Conservation (phyloP, 2,113 vertebrate genomes). For the Hypocryptadius cinnamomeus region DNA sequence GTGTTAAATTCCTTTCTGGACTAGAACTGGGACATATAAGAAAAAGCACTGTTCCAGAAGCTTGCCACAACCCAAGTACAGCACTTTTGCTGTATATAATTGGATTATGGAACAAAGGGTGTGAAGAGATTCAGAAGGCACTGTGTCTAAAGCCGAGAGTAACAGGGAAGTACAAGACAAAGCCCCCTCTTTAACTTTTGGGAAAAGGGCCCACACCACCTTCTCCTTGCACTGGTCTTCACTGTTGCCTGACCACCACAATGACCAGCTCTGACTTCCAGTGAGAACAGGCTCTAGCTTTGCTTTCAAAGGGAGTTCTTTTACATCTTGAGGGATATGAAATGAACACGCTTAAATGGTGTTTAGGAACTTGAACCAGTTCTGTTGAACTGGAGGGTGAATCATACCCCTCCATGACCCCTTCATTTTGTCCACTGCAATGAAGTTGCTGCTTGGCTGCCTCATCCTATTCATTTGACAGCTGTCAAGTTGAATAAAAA, state of each 20-base stretch:
- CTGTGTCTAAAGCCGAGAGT: background rate
- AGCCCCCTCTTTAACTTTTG: background rate
- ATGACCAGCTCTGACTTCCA: background rate
- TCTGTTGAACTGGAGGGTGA: background rate
- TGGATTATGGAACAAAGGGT: background rate
- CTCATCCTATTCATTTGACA: background rate
- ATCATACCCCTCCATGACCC: background rate
- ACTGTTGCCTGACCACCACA: background rate
- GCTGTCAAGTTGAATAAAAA: slow-evolving; percentile 38
- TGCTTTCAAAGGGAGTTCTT: background rate
- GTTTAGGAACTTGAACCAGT: background rate
- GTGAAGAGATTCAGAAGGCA: background rate
- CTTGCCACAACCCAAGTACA: background rate
- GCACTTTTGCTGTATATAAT: background rate
- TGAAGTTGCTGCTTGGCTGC: background rate
- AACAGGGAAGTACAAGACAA: background rate
- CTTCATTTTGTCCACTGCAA: slow-evolving; percentile 1
- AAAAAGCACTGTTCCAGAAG: background rate
- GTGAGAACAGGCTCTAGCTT: background rate
- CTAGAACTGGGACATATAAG: background rate
- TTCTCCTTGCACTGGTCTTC: background rate
- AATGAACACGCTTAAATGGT: background rate
- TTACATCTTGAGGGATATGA: background rate
- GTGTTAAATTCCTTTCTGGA: background rate
- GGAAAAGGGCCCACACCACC: background rate